phyloP scores from a whole-genome alignment of 2,113 vertebrate genomes.

The Athene cunicularia region DNA sequence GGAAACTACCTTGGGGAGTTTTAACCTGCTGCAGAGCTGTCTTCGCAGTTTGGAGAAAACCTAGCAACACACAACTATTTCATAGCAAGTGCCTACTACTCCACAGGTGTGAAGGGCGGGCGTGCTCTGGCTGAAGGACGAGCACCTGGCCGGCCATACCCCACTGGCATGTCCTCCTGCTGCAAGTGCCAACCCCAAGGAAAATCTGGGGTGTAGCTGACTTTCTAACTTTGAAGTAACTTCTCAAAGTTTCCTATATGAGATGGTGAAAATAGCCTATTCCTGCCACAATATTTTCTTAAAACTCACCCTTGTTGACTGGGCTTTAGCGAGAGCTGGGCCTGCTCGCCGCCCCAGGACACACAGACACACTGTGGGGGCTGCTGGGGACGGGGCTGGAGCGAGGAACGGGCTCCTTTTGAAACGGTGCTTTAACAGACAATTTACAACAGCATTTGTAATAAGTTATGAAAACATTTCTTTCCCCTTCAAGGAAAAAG shows the following conservation, averaged over 20 bases:
- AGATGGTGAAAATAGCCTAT: not conserved
- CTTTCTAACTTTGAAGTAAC: not conserved
- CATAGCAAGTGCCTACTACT: accelerated
- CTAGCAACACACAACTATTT: not conserved
- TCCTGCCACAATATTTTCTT: not conserved
- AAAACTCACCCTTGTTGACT: not conserved
- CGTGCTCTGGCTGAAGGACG: accelerated
- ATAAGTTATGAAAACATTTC: not conserved
- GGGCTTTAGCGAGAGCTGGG: accelerated
- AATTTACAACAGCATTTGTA: not conserved
- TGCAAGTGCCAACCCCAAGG: not conserved
- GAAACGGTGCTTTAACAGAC: not conserved
- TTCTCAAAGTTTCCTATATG: not conserved
- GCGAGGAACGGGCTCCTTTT: not conserved
- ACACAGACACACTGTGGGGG: accelerated
- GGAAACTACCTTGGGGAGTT: not conserved
- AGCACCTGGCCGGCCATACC: accelerated
- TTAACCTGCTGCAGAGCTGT: not conserved
- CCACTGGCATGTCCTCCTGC: accelerated
- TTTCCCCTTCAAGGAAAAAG: not conserved
- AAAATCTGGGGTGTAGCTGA: not conserved
- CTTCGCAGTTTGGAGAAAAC: not conserved
- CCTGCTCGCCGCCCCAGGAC: accelerated
- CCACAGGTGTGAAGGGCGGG: not conserved
- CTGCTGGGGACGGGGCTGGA: accelerated